Percentiles rank a stretch among this genome's conserved stretches.
phyloP scores from a whole-genome alignment of 2,113 vertebrate genomes.

The Diadophis punctatus region DNA sequence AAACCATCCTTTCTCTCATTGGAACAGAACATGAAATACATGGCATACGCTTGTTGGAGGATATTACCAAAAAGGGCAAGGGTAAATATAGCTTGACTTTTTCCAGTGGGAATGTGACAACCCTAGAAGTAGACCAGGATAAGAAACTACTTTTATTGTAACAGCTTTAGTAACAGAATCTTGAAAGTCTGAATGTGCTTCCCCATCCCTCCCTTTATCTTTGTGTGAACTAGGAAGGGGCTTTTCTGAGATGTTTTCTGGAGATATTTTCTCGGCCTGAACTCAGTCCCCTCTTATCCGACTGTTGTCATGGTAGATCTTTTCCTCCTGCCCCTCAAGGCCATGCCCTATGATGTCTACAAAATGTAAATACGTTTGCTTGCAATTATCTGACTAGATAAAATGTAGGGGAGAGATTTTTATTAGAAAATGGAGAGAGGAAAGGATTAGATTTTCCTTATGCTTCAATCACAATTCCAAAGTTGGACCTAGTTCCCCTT shows the following conservation, averaged over 20 bases:
- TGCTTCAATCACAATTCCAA: background rate
- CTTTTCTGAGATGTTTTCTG: background rate
- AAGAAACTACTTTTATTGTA: background rate
- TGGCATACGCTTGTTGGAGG: slow-evolving; percentile 62
- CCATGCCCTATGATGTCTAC: background rate
- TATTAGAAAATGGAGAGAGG: background rate
- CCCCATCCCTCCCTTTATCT: background rate
- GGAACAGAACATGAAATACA: slow-evolving; percentile 50
- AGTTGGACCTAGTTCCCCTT: background rate
- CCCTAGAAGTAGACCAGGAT: background rate
- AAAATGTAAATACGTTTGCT: background rate
- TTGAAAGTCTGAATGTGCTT: background rate
- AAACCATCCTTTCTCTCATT: slow-evolving; percentile 55
- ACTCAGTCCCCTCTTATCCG: background rate
- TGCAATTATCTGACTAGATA: background rate
- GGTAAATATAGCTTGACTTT: slow-evolving; percentile 40
- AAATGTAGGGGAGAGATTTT: background rate
- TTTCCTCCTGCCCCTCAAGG: background rate
- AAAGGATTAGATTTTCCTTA: background rate
- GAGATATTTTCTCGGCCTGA: background rate
- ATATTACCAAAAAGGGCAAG: slow-evolving; percentile 49
- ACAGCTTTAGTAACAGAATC: background rate
- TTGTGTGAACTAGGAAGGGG: background rate
- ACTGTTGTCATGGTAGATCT: background rate
- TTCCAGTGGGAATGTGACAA: background rate